These are phyloP conservation scores for Chorisops tibialis DNA, from an alignment of 2,888 invertebrate species.

Conservation along the genomic window DNA sequence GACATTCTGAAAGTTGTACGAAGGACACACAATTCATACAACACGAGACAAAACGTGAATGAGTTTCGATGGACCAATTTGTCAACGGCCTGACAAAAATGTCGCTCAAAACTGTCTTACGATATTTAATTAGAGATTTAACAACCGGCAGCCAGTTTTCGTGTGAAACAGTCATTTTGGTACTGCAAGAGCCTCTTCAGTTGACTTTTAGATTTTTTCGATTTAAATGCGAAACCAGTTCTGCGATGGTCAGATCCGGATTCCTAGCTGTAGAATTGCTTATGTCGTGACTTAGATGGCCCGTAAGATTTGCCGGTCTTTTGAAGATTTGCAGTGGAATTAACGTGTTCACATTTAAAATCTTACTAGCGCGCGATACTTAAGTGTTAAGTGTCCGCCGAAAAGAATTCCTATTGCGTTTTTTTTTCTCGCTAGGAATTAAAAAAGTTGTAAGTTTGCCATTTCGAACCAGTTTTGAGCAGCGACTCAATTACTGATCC, in stretches of 20 bases:
- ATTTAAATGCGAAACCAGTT: slow-evolving; percentile 11
- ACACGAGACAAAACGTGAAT: slow-evolving; percentile 20
- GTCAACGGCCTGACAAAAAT: slow-evolving; percentile 18
- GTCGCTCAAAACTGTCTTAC: background rate
- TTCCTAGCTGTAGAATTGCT: background rate
- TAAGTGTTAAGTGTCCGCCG: too few species aligned
- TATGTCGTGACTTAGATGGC: background rate
- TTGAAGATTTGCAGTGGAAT: background rate
- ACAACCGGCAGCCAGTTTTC: background rate
- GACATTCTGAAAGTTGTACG: too few species aligned
- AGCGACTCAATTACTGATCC: too few species aligned
- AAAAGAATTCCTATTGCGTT: too few species aligned
- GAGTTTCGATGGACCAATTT: slow-evolving; percentile 24
- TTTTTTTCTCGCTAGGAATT: too few species aligned
- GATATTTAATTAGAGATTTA: background rate
- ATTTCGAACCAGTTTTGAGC: too few species aligned
- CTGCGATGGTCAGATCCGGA: slow-evolving; percentile 5
- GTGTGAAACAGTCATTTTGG: background rate
- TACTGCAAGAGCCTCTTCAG: background rate
- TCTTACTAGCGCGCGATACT: too few species aligned
- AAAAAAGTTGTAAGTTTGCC: too few species aligned
- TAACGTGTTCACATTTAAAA: too few species aligned
- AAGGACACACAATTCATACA: too few species aligned
- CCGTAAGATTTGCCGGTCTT: slow-evolving; percentile 1
- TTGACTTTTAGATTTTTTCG: slow-evolving; percentile 1